Evolutionary conservation across 2,113 vertebrate genomes (phyloP), one percentile per base, ranked within the genome.

Genomic region (Hiodon tergisus): DNA sequence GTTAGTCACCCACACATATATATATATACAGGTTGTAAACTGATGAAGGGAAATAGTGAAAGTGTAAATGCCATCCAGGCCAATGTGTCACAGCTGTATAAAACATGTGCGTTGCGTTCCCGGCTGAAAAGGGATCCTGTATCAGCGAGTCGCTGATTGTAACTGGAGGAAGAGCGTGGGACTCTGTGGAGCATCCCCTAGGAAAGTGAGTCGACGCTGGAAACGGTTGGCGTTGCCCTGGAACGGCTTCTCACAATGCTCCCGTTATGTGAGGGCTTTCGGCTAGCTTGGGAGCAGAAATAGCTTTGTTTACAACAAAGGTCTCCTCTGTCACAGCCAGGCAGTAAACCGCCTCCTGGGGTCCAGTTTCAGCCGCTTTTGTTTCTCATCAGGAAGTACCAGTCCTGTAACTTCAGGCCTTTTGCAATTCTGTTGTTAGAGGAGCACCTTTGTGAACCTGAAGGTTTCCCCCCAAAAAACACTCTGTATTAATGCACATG

Each of bases 201-300:
- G 31, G 31, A 31, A 31, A 31, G 31, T 31, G 31, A 31, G 31
- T 31, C 31, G 31, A 31, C 31, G 2, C 57, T 52, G 16, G 48
- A 62, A 72, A 62, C 17, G 59, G 46, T 51, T 72, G 47, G 4
- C 11, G 47, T 72, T 62, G 52, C 71, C 59, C 14, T 31, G 3
- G 4, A 52, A 52, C 17, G 52, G 3, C 51, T 61, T 50, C 46
- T 48, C 58, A 72, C 71, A 72, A 62, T 62, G 48, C 4, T 6
- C 52, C 48, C 47, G 71, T 62, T 72, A 72, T 72, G 71, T 16
- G 71, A 62, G 48, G 59, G 14, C 59, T 48, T 72, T 72, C 62
- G 52, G 58, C 47, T 62, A 61, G 17, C 59, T n/a, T 46, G 52
- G 59, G 14, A 31, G 59, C 71, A 17, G 58, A 52, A n/a, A 62